phyloP scores from a whole-genome alignment of 1,140 invertebrate genomes.

The Andrena cerasifolii region DNA sequence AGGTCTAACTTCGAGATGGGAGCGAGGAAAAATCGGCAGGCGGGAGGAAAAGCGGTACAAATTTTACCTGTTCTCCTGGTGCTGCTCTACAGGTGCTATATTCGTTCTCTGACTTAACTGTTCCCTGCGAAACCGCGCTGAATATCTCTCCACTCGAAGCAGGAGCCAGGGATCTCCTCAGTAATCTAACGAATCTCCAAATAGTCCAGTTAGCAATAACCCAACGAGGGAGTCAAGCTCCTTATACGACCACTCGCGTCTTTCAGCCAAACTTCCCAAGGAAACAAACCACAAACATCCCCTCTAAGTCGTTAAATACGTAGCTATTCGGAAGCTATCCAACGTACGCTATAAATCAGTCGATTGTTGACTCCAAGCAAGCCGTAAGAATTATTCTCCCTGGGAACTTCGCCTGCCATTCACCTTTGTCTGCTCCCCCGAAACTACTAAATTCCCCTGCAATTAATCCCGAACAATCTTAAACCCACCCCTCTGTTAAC shows the following conservation, averaged over 20 bases:
- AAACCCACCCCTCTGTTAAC: too few species aligned
- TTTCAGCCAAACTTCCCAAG: too few species aligned
- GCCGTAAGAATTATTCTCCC: not conserved
- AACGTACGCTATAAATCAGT: constrained; percentile 12
- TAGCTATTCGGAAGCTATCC: not conserved
- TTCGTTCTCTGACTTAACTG: too few species aligned
- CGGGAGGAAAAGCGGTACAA: constrained; percentile 24
- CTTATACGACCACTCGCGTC: too few species aligned
- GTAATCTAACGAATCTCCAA: not conserved
- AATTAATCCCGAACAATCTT: too few species aligned
- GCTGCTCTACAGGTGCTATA: not conserved
- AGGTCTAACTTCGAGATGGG: constrained; percentile 15
- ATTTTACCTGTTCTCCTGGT: constrained; percentile 9
- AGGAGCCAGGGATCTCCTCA: too few species aligned
- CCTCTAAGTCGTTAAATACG: constrained; percentile 14
- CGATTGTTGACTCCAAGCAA: not conserved
- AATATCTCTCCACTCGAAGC: too few species aligned
- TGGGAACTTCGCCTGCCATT: not conserved
- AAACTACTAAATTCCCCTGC: too few species aligned
- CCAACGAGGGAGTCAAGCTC: too few species aligned
- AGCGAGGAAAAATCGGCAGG: not conserved
- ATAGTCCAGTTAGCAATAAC: not conserved
- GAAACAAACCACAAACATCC: constrained; percentile 3
- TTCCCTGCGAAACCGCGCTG: too few species aligned
- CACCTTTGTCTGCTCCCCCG: not conserved